phyloP scores from a whole-genome alignment of 2,888 invertebrate species.

The Xestoiulus laeticollis region DNA sequence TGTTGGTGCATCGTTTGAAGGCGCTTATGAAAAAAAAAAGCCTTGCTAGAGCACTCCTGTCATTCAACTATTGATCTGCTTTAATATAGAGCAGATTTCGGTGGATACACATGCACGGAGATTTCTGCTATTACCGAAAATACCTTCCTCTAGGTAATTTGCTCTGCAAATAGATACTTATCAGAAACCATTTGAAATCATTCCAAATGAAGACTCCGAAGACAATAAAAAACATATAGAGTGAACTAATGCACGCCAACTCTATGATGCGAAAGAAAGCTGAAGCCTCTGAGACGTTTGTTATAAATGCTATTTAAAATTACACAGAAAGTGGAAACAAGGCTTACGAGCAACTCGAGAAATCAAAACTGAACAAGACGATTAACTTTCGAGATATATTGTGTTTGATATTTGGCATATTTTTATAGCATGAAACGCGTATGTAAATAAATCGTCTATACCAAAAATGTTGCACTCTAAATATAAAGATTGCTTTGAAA shows the following conservation, averaged over 20 bases:
- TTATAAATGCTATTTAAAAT: background rate
- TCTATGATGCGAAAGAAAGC: background rate
- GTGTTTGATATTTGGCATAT: too few relatives aligned
- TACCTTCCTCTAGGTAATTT: constrained; percentile 26
- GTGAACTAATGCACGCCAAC: background rate
- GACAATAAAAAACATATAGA: constrained; percentile 24
- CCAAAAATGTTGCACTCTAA: too few relatives aligned
- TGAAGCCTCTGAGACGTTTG: background rate
- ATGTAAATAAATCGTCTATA: too few relatives aligned
- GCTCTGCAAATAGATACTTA: constrained; percentile 26
- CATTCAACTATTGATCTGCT: constrained; percentile 12
- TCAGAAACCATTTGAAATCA: constrained; percentile 16
- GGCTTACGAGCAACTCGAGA: background rate
- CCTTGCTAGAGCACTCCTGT: background rate
- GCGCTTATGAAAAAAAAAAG: background rate
- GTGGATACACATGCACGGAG: constrained; percentile 8
- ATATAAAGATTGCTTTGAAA: too few relatives aligned
- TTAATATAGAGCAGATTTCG: constrained; percentile 5
- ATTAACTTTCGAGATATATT: too few relatives aligned
- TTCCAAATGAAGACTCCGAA: constrained; percentile 12
- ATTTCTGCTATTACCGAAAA: constrained; percentile 17
- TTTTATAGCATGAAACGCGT: too few relatives aligned
- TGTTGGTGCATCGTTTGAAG: constrained; percentile 12
- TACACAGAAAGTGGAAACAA: background rate
- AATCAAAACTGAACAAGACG: background rate